Evolutionary conservation across 2,888 invertebrate species (phyloP).

Genomic region (Drosophila demipolita): DNA sequence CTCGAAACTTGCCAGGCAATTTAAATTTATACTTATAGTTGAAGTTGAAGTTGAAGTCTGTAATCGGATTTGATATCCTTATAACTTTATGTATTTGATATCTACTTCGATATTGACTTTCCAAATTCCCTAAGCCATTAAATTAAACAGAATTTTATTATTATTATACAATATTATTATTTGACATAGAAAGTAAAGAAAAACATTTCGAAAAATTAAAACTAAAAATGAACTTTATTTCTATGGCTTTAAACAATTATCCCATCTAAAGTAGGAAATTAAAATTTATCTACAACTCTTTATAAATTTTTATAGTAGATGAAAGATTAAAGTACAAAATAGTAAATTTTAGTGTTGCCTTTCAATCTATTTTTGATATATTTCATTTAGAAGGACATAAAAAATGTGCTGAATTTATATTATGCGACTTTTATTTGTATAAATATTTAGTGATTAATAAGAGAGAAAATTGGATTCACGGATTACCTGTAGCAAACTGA

Average conservation of each 20-base stretch:
- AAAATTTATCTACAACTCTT: not conserved
- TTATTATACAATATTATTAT: not conserved
- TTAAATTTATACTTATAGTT: slow-evolving; percentile 18
- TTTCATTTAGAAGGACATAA: not conserved
- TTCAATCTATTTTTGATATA: not conserved
- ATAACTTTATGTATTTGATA: not conserved
- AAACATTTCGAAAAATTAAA: not conserved
- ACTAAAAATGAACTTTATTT: not conserved
- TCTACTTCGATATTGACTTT: not conserved
- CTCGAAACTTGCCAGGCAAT: slow-evolving; percentile 4
- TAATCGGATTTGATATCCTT: slow-evolving; percentile 17
- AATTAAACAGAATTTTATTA: not conserved
- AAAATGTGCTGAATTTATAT: not conserved
- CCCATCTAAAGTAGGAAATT: not conserved
- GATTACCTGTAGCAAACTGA: no score
- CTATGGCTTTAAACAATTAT: not conserved
- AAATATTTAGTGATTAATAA: not conserved
- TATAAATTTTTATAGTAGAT: not conserved
- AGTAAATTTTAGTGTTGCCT: not conserved
- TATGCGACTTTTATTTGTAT: no score
- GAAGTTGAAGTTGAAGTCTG: slow-evolving; percentile 6
- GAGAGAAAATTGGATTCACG: no score
- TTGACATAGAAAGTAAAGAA: not conserved
- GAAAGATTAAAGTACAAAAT: not conserved
- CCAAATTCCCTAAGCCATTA: not conserved